Evolutionary conservation across 2,797 vertebrate species (phyloP).

Genomic region (Sebastes minor): DNA sequence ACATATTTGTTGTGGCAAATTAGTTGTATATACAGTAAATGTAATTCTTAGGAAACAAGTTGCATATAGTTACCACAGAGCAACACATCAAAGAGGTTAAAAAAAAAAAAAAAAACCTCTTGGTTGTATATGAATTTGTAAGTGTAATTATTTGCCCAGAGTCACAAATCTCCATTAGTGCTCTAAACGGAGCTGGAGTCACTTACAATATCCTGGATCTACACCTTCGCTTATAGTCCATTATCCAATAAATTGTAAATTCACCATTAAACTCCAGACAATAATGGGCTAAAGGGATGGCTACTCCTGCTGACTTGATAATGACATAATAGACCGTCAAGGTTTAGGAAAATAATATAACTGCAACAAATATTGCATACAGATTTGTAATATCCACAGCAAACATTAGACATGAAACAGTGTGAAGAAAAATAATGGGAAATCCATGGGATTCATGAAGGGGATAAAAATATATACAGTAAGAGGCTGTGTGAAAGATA

Average conservation of each 20-base stretch:
- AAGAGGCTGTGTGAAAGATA: constrained; percentile 56
- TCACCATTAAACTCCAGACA: constrained; percentile 5
- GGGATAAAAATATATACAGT: constrained; percentile 49
- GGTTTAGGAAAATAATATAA: constrained; percentile 41
- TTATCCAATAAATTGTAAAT: constrained; percentile 28
- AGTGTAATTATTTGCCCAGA: background rate
- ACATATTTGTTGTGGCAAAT: background rate
- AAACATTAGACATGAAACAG: constrained; percentile 32
- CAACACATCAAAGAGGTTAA: background rate
- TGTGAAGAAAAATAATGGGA: constrained; percentile 34
- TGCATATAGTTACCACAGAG: background rate
- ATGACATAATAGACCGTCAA: constrained; percentile 38
- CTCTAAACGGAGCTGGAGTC: constrained; percentile 1
- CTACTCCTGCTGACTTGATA: constrained; percentile 46
- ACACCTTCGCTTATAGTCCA: constrained; percentile 9
- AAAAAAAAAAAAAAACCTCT: background rate
- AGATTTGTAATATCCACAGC: constrained; percentile 20
- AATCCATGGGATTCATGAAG: constrained; percentile 44
- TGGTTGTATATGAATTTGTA: background rate
- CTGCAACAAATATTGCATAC: constrained; percentile 1
- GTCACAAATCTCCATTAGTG: constrained; percentile 8
- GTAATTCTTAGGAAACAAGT: background rate
- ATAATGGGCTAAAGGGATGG: constrained; percentile 19
- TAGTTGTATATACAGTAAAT: background rate
- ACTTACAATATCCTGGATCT: constrained; percentile 15